Evolutionary conservation across 2,888 invertebrate species (phyloP).

Genomic region (Tridacna gigas): DNA sequence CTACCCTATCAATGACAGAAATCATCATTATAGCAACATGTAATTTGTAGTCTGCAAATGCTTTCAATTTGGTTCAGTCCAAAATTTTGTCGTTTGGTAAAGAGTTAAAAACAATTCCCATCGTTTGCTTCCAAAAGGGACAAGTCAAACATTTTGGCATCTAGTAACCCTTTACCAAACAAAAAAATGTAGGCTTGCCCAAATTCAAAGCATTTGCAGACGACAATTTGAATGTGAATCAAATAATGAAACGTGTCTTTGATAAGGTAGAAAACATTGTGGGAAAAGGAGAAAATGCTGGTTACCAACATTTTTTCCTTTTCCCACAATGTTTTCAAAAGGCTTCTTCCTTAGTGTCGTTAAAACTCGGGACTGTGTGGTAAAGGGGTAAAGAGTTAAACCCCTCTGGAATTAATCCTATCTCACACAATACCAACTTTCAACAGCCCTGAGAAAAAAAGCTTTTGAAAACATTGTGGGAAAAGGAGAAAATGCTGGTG

Average conservation of each 20-base stretch:
- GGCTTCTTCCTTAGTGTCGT: not conserved
- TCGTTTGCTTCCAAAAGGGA: too few relatives aligned
- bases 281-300: not conserved
- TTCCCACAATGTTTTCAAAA: not conserved
- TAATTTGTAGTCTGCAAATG: too few relatives aligned
- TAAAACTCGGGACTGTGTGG: too few relatives aligned
- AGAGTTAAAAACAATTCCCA: too few relatives aligned
- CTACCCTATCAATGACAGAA: too few relatives aligned
- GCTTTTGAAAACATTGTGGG: not conserved
- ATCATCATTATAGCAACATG: too few relatives aligned
- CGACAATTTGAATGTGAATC: too few relatives aligned
- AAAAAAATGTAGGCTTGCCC: too few relatives aligned
- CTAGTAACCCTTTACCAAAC: too few relatives aligned
- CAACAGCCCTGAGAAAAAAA: not conserved
- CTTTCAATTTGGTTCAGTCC: not conserved
- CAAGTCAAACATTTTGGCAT: too few relatives aligned
- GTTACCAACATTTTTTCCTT: not conserved
- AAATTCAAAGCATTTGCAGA: too few relatives aligned
- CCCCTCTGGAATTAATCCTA: not conserved
- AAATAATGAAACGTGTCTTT: too few relatives aligned
- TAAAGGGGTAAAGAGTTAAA: not conserved
- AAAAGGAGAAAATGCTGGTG: constrained; percentile 11
- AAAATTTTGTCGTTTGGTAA: not conserved
- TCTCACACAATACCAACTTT: not conserved
- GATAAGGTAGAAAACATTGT: not conserved